These are phyloP conservation scores for Poecilia velifera DNA, from an alignment of 2,797 vertebrate species.

Conservation along the genomic window DNA sequence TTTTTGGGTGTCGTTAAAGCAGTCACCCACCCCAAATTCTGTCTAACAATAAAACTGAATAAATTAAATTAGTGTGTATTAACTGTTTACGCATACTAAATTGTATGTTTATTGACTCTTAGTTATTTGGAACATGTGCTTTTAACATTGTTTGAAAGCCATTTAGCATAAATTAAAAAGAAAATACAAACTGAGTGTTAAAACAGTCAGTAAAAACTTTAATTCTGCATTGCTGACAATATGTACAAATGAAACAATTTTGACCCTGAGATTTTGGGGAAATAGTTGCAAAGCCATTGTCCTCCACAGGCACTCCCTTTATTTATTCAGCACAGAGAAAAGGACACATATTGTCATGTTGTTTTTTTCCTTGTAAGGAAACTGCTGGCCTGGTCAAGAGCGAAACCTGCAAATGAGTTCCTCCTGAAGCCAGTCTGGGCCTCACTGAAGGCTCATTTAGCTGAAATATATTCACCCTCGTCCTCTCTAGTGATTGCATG, in stretches of 20 bases:
- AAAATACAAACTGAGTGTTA: neutral
- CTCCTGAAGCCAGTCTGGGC: slow-evolving; percentile 23
- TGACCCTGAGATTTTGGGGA: neutral
- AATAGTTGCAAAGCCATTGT: neutral
- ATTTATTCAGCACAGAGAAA: neutral
- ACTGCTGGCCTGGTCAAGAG: slow-evolving; percentile 2
- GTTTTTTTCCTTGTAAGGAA: neutral
- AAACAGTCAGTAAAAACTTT: neutral
- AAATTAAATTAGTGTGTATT: neutral
- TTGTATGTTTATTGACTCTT: neutral
- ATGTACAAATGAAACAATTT: neutral
- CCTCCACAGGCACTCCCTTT: neutral
- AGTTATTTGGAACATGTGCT: neutral
- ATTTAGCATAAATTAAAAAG: neutral
- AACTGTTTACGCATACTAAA: neutral
- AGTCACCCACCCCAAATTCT: neutral
- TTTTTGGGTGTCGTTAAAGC: neutral
- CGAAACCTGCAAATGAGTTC: slow-evolving; percentile 20
- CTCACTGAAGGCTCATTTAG: slow-evolving; percentile 13
- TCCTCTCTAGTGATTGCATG: slow-evolving; percentile 21
- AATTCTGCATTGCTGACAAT: neutral
- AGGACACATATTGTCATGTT: neutral
- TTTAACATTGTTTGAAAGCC: neutral
- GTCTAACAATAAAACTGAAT: neutral
- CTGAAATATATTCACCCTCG: slow-evolving; percentile 31